Conservation (phyloP, 2,888 invertebrate species). For the Ennomos erosarius region DNA sequence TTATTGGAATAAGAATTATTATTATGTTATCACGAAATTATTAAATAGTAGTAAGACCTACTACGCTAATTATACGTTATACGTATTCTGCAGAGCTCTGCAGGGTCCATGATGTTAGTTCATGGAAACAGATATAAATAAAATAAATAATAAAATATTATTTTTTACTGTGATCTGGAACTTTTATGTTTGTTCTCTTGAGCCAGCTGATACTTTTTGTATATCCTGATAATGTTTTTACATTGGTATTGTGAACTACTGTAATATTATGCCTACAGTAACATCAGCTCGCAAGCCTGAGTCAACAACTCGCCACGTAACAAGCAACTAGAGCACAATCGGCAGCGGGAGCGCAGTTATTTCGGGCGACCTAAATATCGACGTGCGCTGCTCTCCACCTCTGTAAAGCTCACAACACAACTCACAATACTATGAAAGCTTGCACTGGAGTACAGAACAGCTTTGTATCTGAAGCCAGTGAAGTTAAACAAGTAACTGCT, state of each 20-base stretch:
- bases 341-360: slow-evolving; percentile 69
- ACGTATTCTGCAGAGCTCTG: too few relatives aligned
- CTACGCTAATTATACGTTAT: too few relatives aligned
- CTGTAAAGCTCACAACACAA: slow-evolving; percentile 46
- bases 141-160: too few relatives aligned
- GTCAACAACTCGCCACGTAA: slow-evolving; percentile 29
- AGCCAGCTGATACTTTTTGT: too few relatives aligned
- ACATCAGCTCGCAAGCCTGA: not conserved
- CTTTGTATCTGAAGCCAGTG: not conserved
- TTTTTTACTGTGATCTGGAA: too few relatives aligned
- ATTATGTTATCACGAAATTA: slow-evolving; percentile 7
- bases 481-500: slow-evolving; percentile 9
- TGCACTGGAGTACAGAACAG: slow-evolving; percentile 16
- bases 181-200: too few relatives aligned
- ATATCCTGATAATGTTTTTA: too few relatives aligned
- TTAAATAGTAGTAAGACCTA: too few relatives aligned
- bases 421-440: slow-evolving; percentile 34
- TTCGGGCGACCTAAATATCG: slow-evolving; percentile 82
- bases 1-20: slow-evolving; percentile 8
- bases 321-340: slow-evolving; percentile 51
- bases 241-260: too few relatives aligned
- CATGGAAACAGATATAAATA: too few relatives aligned
- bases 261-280: too few relatives aligned
- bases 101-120: too few relatives aligned
- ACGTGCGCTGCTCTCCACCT: slow-evolving; percentile 55